These are phyloP conservation scores for Medauroidea extradentata DNA, from an alignment of 1,140 invertebrate genomes.

Conservation along the genomic window DNA sequence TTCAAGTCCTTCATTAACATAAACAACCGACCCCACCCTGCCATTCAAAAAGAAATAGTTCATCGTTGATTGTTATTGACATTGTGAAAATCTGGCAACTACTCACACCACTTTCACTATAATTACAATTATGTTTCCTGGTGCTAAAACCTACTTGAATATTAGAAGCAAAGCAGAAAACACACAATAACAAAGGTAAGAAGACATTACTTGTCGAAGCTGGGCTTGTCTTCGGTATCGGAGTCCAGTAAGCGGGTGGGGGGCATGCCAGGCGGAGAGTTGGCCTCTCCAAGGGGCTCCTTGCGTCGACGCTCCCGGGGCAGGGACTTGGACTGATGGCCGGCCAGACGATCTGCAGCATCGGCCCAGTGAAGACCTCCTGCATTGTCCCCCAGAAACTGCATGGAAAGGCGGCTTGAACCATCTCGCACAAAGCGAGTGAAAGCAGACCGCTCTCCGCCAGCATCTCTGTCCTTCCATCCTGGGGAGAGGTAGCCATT, in stretches of 20 bases:
- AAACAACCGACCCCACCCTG: too few relatives aligned
- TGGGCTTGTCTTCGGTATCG: conserved; percentile 26
- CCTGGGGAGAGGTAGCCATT: conserved; percentile 10
- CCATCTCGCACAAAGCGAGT: conserved; percentile 48
- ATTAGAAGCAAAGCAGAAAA: too few relatives aligned
- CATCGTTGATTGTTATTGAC: too few relatives aligned
- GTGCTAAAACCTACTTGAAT: too few relatives aligned
- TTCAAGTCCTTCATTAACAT: too few relatives aligned
- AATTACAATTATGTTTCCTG: too few relatives aligned
- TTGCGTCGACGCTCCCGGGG: conserved; percentile 69
- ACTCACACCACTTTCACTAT: too few relatives aligned
- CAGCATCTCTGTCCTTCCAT: background rate
- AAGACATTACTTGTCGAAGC: background rate
- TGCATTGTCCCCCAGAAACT: conserved; percentile 65
- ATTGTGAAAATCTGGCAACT: too few relatives aligned
- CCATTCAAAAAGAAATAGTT: too few relatives aligned
- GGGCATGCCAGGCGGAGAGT: conserved; percentile 20
- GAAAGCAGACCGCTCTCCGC: conserved; percentile 12
- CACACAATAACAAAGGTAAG: too few relatives aligned
- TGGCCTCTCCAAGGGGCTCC: conserved; percentile 75
- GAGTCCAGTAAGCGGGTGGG: conserved; percentile 25
- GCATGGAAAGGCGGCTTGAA: conserved; percentile 85
- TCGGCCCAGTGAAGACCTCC: conserved; percentile 72
- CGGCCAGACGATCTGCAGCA: conserved; percentile 65
- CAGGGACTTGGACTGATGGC: conserved; percentile 54